Conservation (phyloP, 1,140 invertebrate species). For the Drosophila pseudoananassae region DNA sequence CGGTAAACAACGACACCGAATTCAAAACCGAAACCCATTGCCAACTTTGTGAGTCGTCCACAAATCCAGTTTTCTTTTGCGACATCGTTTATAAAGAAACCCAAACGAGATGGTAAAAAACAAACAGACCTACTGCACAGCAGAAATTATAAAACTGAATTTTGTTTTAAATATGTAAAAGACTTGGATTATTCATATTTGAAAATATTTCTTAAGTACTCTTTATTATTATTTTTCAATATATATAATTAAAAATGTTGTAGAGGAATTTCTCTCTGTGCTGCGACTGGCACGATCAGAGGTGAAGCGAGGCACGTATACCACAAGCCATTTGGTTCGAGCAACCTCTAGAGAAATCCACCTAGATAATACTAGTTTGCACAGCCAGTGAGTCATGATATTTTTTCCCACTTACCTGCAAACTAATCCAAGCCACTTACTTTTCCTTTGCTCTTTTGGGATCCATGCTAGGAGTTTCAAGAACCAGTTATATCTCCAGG, state of each 20-base stretch:
- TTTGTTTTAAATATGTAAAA: too few relatives aligned
- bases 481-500: background rate
- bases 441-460: conserved; percentile 7
- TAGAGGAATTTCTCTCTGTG: conserved; percentile 6
- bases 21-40: conserved; percentile 45
- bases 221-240: background rate
- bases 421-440: conserved; percentile 32
- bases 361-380: conserved; percentile 58
- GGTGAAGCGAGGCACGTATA: conserved; percentile 59
- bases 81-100: conserved; percentile 50
- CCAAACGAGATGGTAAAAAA: conserved; percentile 27
- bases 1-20: conserved; percentile 48
- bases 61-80: conserved; percentile 52
- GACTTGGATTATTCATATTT: too few relatives aligned
- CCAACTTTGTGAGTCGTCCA: conserved; percentile 40
- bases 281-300: conserved; percentile 29
- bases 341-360: conserved; percentile 44
- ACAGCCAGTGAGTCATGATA: conserved; percentile 57
- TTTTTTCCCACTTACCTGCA: conserved; percentile 61
- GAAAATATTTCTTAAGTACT: too few relatives aligned
- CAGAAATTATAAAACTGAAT: too few relatives aligned
- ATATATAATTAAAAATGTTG: background rate
- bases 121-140: background rate
- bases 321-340: conserved; percentile 7
- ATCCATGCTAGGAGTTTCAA: background rate